Conservation (phyloP, 2,797 vertebrate species). For the Xyrichtys novacula region DNA sequence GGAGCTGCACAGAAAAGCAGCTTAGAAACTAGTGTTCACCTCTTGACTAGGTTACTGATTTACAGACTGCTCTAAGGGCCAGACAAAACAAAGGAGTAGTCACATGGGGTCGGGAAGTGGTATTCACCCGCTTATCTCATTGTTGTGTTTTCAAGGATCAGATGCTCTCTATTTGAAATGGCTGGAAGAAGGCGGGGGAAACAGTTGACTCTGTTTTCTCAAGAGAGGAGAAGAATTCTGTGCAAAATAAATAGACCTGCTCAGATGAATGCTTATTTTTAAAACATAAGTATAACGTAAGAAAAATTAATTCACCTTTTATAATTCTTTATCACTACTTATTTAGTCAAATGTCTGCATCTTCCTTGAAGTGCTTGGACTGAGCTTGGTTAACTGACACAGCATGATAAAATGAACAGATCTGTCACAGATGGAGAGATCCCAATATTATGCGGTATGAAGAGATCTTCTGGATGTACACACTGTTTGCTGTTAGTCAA, state of each 20-base stretch:
- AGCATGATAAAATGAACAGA: constrained; percentile 1
- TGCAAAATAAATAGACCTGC: too few species aligned
- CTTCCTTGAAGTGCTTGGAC: too few species aligned
- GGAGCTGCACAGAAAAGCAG: constrained; percentile 65
- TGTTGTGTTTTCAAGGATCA: constrained; percentile 44
- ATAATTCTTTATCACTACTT: too few species aligned
- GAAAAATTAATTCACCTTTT: too few species aligned
- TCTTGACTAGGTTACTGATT: constrained; percentile 76
- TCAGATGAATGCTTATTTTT: too few species aligned
- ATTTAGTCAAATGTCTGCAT: too few species aligned
- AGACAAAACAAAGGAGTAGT: constrained; percentile 70
- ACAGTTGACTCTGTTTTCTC: constrained; percentile 7
- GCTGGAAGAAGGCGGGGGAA: background rate
- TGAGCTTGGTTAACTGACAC: background rate
- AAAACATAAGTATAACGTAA: too few species aligned
- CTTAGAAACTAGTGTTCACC: constrained; percentile 58
- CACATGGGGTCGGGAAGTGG: constrained; percentile 49
- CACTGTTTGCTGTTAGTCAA: constrained; percentile 28
- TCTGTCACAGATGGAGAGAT: constrained; percentile 2
- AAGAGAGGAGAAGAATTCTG: too few species aligned
- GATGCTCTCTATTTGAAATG: constrained; percentile 20
- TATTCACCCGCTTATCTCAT: constrained; percentile 43
- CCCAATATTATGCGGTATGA: background rate
- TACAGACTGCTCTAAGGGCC: constrained; percentile 56
- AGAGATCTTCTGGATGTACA: constrained; percentile 13